Conservation (phyloP, 2,888 invertebrate genomes). For the Lasioglossum morio region DNA sequence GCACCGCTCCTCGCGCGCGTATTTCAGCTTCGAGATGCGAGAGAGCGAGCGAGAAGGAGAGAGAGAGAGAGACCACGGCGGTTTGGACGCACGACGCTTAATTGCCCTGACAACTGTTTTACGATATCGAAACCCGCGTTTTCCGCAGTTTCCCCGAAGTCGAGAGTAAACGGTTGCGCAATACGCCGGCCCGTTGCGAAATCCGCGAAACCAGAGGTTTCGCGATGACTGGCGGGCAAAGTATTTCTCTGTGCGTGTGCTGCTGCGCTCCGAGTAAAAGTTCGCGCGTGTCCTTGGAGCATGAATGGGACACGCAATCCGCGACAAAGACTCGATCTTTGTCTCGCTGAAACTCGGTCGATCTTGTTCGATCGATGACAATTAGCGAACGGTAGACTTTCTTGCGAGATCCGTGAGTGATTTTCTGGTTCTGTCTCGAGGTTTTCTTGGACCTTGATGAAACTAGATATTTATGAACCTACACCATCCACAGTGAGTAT, state of each 20-base stretch:
- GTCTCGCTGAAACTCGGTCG: neutral
- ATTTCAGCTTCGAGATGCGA: neutral
- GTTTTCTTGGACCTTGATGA: too few relatives aligned
- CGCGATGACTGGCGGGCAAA: slow-evolving; percentile 21
- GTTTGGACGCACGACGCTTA: slow-evolving; percentile 19
- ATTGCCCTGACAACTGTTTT: slow-evolving; percentile 47
- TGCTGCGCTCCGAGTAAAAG: slow-evolving; percentile 29
- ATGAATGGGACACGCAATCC: slow-evolving; percentile 31
- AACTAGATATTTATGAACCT: too few relatives aligned
- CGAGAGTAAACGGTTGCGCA: slow-evolving; percentile 2
- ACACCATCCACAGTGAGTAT: too few relatives aligned
- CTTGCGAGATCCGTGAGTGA: neutral
- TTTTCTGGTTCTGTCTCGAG: too few relatives aligned
- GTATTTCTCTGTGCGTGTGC: slow-evolving; percentile 13
- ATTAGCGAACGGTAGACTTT: neutral
- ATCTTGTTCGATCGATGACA: neutral
- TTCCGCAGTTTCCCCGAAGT: neutral
- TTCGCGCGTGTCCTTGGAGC: slow-evolving; percentile 32
- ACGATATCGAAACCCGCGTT: slow-evolving; percentile 3
- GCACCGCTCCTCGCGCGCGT: neutral
- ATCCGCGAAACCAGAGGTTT: slow-evolving; percentile 24
- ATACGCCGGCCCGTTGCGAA: slow-evolving; percentile 11
- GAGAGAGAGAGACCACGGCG: neutral
- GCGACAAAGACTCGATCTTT: slow-evolving; percentile 22
- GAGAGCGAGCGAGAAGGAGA: neutral